Base-by-base conservation (phyloP, 2,888 invertebrate genomes). In the Caenorhabditis uteleia region DNA sequence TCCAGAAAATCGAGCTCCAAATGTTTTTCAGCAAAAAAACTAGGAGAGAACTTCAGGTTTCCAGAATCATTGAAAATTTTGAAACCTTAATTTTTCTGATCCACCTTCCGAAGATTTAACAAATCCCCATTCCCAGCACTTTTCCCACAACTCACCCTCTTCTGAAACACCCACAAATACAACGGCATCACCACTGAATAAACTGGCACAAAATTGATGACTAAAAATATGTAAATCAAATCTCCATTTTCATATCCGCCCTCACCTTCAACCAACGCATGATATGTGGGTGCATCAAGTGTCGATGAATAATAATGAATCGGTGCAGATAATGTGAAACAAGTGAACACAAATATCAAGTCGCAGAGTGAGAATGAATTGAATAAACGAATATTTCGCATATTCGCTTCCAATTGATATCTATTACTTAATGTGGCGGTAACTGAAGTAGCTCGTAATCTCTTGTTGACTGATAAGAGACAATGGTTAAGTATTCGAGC, bases 181-280 rank as follows among this genome's bases (percentile, higher is more conserved):
- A 60, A 45, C 3, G 60, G 60, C 60, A 60, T 60, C 33, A 49
- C 48, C 16, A 60, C 49, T 7, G 60, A 60, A 45, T 60, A 60
- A 34, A 54, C 45, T 0, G 60, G 60, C 0, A 60, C 60, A 20
- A 60, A 60, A 44, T 60, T 53, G 21, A 57, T 40, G 7, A 57
- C 57, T 57, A 50, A 21, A 57, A 57, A 26, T n/a, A 48, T 14
- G n/a, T 7, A 34, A 14, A 14, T 29, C 31, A 26, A 26, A n/a
- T 34, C 21, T 7, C 33, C 14, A 18, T 27, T n/a, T 42, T 42
- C 16, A 6, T 7, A 25, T n/a, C 42, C 5, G 12, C 39, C 23
- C 21, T 16, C 33, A 53, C 51, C 59, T 49, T 60, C 60, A 1
- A 60, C 60, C n/a, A 54, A 16, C 0, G 48, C 60, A 29, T 60